Conservation (phyloP, 2,113 vertebrate species). For the Microcebus murinus region DNA sequence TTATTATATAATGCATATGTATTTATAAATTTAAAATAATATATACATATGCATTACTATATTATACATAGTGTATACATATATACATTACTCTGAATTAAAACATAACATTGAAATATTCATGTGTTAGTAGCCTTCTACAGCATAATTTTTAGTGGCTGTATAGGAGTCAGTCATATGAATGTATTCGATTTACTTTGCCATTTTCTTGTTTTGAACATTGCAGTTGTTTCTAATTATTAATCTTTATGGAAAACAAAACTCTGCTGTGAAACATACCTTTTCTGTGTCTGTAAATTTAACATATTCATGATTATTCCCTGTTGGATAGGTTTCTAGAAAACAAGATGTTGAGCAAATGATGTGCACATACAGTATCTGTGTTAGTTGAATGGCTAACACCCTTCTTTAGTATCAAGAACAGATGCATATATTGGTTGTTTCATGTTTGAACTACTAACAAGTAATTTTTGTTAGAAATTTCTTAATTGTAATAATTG, state of each 20-base stretch:
- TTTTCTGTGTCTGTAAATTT: not conserved
- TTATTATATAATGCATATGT: not conserved
- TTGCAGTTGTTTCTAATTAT: not conserved
- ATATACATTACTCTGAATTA: not conserved
- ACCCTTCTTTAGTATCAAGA: not conserved
- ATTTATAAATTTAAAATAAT: no score
- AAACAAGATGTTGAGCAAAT: not conserved
- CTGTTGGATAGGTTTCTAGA: not conserved
- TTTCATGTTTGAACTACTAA: not conserved
- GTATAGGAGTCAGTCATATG: not conserved
- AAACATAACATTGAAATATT: not conserved
- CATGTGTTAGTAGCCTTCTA: not conserved
- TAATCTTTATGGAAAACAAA: not conserved
- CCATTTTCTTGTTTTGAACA: not conserved
- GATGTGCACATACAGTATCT: not conserved
- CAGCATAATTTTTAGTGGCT: not conserved
- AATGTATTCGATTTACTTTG: not conserved
- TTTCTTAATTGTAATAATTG: not conserved
- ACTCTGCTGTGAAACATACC: not conserved
- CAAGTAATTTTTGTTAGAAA: constrained; percentile 6
- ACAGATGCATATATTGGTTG: not conserved
- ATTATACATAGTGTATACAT: not conserved
- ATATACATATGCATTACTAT: not conserved
- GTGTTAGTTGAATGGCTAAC: not conserved
- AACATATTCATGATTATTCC: not conserved